phyloP scores from a whole-genome alignment of 1,140 invertebrate species.

The Metaphire vulgaris region DNA sequence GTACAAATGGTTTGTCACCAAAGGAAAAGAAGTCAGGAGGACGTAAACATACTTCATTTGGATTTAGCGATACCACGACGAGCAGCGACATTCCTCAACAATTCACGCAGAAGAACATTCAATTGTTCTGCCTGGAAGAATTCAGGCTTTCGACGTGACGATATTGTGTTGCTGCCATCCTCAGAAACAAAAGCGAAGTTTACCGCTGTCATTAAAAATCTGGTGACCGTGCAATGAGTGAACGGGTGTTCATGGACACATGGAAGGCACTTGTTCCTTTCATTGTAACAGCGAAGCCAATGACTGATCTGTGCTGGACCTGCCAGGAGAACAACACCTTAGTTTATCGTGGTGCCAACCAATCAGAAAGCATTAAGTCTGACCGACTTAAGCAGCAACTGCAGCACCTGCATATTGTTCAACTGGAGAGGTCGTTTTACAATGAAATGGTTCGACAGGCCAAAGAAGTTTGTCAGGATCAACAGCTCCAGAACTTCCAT shows the following conservation, averaged over 20 bases:
- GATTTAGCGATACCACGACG: slow-evolving; percentile 27
- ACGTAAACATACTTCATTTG: slow-evolving; percentile 4
- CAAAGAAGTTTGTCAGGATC: slow-evolving; percentile 8
- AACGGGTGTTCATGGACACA: slow-evolving; percentile 1
- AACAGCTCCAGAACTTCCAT: background rate
- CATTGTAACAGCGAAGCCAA: slow-evolving; percentile 29
- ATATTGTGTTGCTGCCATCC: slow-evolving; percentile 31
- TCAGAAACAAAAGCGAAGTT: slow-evolving; percentile 13
- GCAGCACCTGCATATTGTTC: slow-evolving; percentile 29
- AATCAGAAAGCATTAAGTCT: slow-evolving; percentile 27
- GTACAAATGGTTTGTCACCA: slow-evolving; percentile 6
- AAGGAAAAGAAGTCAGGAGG: slow-evolving; percentile 15
- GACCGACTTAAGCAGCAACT: slow-evolving; percentile 17
- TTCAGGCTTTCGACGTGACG: slow-evolving; percentile 31
- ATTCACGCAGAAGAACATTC: slow-evolving; percentile 32
- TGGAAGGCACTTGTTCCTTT: slow-evolving; percentile 27
- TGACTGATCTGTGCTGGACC: slow-evolving; percentile 34
- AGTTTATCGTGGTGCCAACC: slow-evolving; percentile 28
- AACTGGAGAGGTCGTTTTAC: slow-evolving; percentile 30
- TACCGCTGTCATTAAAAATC: slow-evolving; percentile 21
- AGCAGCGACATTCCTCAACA: slow-evolving; percentile 29
- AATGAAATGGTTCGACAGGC: slow-evolving; percentile 15
- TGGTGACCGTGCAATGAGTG: slow-evolving; percentile 13
- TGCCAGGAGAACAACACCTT: slow-evolving; percentile 31
- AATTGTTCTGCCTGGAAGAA: slow-evolving; percentile 33